Conservation (phyloP, 30 jellyfish, hydroid and myxozoan species). For the Cassiopea xamachana region DNA sequence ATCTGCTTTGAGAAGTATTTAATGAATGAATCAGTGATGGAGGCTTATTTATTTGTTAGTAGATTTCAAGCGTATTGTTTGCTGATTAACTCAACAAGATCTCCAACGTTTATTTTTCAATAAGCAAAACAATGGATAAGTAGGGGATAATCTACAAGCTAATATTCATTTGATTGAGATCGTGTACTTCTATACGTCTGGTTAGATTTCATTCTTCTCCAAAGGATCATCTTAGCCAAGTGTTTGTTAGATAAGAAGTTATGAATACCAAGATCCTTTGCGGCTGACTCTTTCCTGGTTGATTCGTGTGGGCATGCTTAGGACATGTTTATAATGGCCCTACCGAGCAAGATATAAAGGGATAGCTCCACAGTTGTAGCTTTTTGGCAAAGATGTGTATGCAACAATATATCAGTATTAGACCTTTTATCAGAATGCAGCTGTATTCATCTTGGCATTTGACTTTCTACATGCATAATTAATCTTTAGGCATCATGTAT, state of each 20-base stretch:
- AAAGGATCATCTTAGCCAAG: slow-evolving; percentile 19
- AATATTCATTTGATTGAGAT: slow-evolving; percentile 74
- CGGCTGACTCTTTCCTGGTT: slow-evolving; percentile 7
- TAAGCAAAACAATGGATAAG: slow-evolving; percentile 69
- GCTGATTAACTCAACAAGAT: slow-evolving; percentile 78
- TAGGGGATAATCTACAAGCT: slow-evolving; percentile 74
- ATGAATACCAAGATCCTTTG: slow-evolving; percentile 44
- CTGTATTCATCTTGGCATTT: no score
- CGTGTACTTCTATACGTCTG: slow-evolving; percentile 67
- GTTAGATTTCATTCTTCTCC: slow-evolving; percentile 42
- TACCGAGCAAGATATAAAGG: background rate
- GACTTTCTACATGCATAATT: no score
- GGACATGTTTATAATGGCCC: background rate
- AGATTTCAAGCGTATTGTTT: slow-evolving; percentile 73
- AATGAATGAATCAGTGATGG: slow-evolving; percentile 76
- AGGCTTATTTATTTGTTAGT: slow-evolving; percentile 70
- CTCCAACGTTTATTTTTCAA: slow-evolving; percentile 79
- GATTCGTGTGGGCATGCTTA: background rate
- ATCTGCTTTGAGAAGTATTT: slow-evolving; percentile 74
- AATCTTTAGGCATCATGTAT: no score
- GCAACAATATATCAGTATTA: no score
- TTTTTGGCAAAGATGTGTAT: no score
- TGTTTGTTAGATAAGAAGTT: slow-evolving; percentile 15
- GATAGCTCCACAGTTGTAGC: no score
- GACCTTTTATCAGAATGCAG: no score